These are phyloP conservation scores for Drosophila eugracilis DNA, from an alignment of 1,140 invertebrate species.

Conservation along the genomic window DNA sequence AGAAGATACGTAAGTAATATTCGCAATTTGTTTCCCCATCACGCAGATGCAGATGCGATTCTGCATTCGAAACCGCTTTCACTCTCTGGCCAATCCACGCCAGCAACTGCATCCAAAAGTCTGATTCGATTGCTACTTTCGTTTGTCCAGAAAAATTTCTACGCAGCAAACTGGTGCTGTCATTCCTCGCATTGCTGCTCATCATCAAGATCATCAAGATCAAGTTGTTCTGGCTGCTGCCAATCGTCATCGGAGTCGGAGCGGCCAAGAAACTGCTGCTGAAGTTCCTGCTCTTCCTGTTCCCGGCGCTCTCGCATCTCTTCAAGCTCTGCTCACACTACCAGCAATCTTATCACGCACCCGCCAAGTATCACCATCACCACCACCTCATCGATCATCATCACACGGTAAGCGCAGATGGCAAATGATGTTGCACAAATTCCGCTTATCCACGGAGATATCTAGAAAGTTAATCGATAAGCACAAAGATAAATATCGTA, in stretches of 20 bases:
- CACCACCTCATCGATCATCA: constrained; percentile 89
- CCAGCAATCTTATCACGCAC: constrained; percentile 89
- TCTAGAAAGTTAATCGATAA: constrained; percentile 4
- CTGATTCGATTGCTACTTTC: constrained; percentile 60
- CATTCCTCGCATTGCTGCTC: constrained; percentile 89
- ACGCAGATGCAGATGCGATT: constrained; percentile 23
- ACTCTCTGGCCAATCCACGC: constrained; percentile 35
- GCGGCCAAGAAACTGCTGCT: constrained; percentile 93
- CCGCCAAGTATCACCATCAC: constrained; percentile 93
- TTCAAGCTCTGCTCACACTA: constrained; percentile 94
- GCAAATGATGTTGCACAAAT: constrained; percentile 20
- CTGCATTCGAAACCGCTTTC: constrained; percentile 53
- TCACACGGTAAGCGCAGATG: constrained; percentile 85
- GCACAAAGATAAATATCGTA: not conserved
- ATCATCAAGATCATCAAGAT: constrained; percentile 92
- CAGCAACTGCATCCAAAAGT: constrained; percentile 35
- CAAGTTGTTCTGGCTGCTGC: constrained; percentile 91
- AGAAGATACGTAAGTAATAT: constrained; percentile 89
- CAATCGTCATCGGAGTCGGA: constrained; percentile 90
- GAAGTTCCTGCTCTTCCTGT: constrained; percentile 91
- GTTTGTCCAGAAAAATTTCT: constrained; percentile 89
- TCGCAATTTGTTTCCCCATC: constrained; percentile 8
- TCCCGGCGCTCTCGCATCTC: constrained; percentile 91
- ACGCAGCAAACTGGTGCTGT: constrained; percentile 90
- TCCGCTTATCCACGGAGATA: constrained; percentile 3